Base-by-base conservation (phyloP, 2,888 invertebrate species). In the Xanthia icteritia region DNA sequence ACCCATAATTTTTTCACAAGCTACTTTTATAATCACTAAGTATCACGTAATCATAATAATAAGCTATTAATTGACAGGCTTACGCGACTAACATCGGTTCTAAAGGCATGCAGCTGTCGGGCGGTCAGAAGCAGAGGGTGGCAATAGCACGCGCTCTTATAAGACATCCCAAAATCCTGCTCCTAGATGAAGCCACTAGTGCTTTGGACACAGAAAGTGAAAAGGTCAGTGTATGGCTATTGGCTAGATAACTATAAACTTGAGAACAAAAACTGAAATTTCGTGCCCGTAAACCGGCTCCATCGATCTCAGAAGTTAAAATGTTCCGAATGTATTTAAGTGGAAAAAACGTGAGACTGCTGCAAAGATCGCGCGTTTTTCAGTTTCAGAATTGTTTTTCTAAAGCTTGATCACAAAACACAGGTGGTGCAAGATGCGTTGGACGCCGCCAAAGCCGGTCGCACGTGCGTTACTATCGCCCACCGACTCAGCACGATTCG, bases 111-210 rank as follows among this genome's bases (percentile, higher is more conserved):
- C 98, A 98, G 89, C 90, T 98, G 48, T 98, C 98, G 0, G 98
- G 98, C 1, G 98, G 98, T 0, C 98, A 98, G 93, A 98, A 98
- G 89, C 98, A 98, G 91, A 95, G 98, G 80, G 97, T 98, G 69
- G 99, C 99, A 1, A 98, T 99, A 85, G 99, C 99, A 0, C 96
- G 99, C 86, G 98, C 99, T 0, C 94, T 99, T 11, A 96, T 99
- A 36, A 95, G 98, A 77, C 97, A 98, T 90, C 99, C 99, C 0
- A 97, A 97, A 90, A 97, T 99, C 84, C 95, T 98, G n/a, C 93
- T 98, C 23, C 94, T 98, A 3, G 98, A 99, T 90, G 99, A 99
- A 93, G 98, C 98, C 0, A 99, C 98, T 1, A 98, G 98, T 20
- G 98, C 98, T 9, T 94, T 98, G 73, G 98, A 98, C 91, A 97